Evolutionary conservation across 2,797 vertebrate species (phyloP), one percentile per base, ranked within the genome.

Genomic region (Epinephelus malabaricus): DNA sequence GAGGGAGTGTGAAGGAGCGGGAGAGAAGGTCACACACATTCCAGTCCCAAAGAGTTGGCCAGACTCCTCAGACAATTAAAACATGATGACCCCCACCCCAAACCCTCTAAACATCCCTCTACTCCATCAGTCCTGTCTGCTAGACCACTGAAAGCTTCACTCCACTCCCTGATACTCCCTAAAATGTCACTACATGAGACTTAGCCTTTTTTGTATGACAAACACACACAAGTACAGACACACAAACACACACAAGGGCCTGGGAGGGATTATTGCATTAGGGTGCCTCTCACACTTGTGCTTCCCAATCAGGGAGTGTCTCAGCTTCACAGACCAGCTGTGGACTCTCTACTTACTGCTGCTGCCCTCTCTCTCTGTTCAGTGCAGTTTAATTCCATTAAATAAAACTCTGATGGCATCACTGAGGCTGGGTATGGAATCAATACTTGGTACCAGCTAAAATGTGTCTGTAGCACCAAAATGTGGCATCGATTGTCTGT

Each of bases 31-130:
- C 92, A 91, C 88, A 84, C 80, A 89, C 92, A 94, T 94, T 94
- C 93, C 92, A 89, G 92, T 69, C 86, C 85, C 83, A 68, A 84
- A 80, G 85, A 91, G 76, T 78, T 76, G 74, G 87, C 87, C 91
- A 92, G 91, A 92, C 91, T 93, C 84, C 85, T 90, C 82, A 78
- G 85, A 86, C 92, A 91, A 93, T 93, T 91, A 92, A 89, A 89
- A 79, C 81, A 82, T 83, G 90, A 91, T 83, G 87, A 88, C 86
- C 86, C 58, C 17, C 27, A 11, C 30, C 66, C 69, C 53, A 30
- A 27, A 55, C 55, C 58, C 79, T 65, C n/a, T 2, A 77, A 79
- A 74, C 85, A 86, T 73, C 85, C 81, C 69, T 82, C 79, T n/a
- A 15, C 84, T 89, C 82, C 90, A 89, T 86, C 83, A 88, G 71